These are phyloP conservation scores for Chionis minor DNA, from an alignment of 2,113 vertebrate genomes.

Conservation along the genomic window DNA sequence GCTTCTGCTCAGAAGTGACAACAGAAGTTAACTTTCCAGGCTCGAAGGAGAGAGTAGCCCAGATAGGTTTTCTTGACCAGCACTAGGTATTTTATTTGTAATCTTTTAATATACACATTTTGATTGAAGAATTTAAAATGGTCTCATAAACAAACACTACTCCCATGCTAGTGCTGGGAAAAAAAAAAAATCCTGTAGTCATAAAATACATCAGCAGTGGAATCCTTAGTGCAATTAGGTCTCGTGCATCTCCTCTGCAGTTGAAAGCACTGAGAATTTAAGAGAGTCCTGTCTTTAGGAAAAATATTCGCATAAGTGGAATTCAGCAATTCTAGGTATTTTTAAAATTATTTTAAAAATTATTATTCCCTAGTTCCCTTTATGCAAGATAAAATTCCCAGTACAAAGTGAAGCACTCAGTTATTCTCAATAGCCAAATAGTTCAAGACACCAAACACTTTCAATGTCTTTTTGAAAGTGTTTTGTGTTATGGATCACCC, in stretches of 20 bases:
- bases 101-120: not conserved
- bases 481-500: not conserved
- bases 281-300: not conserved
- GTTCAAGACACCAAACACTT: not conserved
- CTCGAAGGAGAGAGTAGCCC: not conserved
- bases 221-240: not conserved
- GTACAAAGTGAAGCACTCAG: not conserved
- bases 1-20: not conserved
- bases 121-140: not conserved
- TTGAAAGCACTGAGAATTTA: not conserved
- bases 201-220: not conserved
- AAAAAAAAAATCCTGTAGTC: not conserved
- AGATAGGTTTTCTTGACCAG: not conserved
- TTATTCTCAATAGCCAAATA: not conserved
- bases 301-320: not conserved
- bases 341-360: not conserved
- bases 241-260: not conserved
- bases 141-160: not conserved
- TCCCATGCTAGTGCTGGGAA: not conserved
- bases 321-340: not conserved
- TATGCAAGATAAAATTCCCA: not conserved
- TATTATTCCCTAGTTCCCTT: not conserved
- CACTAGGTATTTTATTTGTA: not conserved
- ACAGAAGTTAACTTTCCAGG: not conserved
- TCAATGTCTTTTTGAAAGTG: not conserved